Base-by-base conservation (phyloP, 1,140 invertebrate genomes). In the Oryctes rhinoceros region DNA sequence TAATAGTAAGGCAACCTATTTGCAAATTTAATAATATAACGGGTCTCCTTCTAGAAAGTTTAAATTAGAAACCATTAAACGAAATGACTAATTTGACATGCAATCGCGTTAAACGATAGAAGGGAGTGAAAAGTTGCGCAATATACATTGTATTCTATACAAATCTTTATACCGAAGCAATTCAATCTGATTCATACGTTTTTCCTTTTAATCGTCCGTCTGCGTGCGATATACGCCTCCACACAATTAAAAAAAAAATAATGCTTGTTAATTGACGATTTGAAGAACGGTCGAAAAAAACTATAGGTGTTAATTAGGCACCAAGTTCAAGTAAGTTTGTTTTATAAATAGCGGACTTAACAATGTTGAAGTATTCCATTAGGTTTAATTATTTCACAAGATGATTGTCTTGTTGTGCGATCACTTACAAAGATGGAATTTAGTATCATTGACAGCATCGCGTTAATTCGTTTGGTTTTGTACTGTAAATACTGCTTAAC, bases 291-390 rank as follows among this genome's bases (percentile, higher is more conserved):
- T 30, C 65, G 24, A 71, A 71, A 71, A n/a, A 71, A 71, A 71
- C 65, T 71, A 71, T 35, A 71, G 65, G 65, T 37, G 65, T 35
- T 71, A 71, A 71, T 71, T 71, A 30, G 24, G 24, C 65, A 71
- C 65, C 65, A 71, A 71, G 65, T 71, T 71, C 65, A 71, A 71
- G 65, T 71, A 24, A 71, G 65, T 71, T 71, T 71, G 65, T 35
- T 71, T 35, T 71, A 71, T 37, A 71, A 71, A 71, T 71, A 71
- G 65, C 65, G 24, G 65, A 71, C 24, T 71, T 71, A 71, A 71
- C 65, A 30, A 71, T 71, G 65, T 71, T 71, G 65, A 71, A 37
- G 20, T 71, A 35, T 35, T 71, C 24, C 65, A 71, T 71, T 71
- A 71, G 65, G 35, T 35, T 71, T 71, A 30, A 71, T 71, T 71